Conservation (phyloP, 2,888 invertebrate species). For the Malthinus seriepunctatus region DNA sequence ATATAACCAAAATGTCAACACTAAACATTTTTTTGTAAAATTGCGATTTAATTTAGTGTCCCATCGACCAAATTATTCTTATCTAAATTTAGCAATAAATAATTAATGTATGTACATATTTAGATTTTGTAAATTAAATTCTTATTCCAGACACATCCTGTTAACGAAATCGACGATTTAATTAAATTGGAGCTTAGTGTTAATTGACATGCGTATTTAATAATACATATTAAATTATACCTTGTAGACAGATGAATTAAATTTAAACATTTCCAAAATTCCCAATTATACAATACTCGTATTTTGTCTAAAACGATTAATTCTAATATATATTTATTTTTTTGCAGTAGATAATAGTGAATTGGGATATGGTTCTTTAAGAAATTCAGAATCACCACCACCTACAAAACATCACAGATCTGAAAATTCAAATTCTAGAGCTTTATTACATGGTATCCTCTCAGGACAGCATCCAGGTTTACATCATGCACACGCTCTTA, state of each 20-base stretch:
- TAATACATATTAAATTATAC: too few species aligned
- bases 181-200: too few species aligned
- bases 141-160: too few species aligned
- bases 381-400: slow-evolving; percentile 41
- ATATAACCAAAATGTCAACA: too few species aligned
- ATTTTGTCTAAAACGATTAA: neutral
- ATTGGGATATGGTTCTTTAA: slow-evolving; percentile 48
- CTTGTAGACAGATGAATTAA: neutral
- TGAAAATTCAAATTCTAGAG: slow-evolving; percentile 45
- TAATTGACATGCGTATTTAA: too few species aligned
- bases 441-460: slow-evolving; percentile 66
- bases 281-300: neutral
- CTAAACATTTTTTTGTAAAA: too few species aligned
- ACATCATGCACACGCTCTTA: slow-evolving; percentile 45
- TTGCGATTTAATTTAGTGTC: too few species aligned
- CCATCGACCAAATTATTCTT: too few species aligned
- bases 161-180: too few species aligned
- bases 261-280: neutral
- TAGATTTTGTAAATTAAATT: too few species aligned
- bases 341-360: slow-evolving; percentile 68
- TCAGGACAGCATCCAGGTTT: slow-evolving; percentile 59
- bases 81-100: too few species aligned
- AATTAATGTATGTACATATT: too few species aligned
- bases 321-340: slow-evolving; percentile 30
- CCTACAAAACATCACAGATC: slow-evolving; percentile 31